Percentiles rank a stretch among this genome's conserved stretches.
phyloP scores from a whole-genome alignment of 1,140 invertebrate genomes.

The Lepidurus arcticus region DNA sequence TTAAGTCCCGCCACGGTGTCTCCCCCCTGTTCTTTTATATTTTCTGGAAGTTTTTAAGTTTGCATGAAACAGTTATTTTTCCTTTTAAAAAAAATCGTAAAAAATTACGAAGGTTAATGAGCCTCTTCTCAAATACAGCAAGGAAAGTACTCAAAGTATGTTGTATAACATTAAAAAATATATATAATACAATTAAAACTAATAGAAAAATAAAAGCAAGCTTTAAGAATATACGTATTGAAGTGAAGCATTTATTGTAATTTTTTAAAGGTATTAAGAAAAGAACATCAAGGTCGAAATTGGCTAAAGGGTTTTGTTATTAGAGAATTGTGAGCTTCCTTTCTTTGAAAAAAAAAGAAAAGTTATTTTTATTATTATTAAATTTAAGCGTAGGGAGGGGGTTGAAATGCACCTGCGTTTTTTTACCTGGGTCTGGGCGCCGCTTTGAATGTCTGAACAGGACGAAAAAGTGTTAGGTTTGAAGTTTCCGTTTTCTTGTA shows the following conservation, averaged over 20 bases:
- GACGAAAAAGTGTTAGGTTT: no score
- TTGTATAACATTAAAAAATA: no score
- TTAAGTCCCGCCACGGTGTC: constrained; percentile 12
- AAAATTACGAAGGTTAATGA: no score
- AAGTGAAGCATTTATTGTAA: no score
- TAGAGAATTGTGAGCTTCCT: not conserved
- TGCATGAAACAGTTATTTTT: no score
- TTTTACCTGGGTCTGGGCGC: not conserved
- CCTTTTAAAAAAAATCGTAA: no score
- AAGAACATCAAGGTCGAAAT: not conserved
- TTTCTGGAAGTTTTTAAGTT: not conserved
- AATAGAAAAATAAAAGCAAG: not conserved
- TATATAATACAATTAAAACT: no score
- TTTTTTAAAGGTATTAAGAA: not conserved
- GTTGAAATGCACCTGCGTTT: not conserved
- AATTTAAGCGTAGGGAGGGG: not conserved
- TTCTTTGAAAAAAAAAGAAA: not conserved
- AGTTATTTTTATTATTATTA: not conserved
- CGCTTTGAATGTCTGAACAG: no score
- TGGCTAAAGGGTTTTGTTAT: not conserved
- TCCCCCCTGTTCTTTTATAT: not conserved
- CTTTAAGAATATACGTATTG: no score
- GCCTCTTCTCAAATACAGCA: no score
- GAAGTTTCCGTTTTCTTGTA: no score
- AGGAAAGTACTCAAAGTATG: no score